Percentiles rank a stretch among this genome's conserved stretches.
Evolutionary conservation across 2,888 invertebrate genomes (phyloP).

Genomic region (Alloplasta piceator): DNA sequence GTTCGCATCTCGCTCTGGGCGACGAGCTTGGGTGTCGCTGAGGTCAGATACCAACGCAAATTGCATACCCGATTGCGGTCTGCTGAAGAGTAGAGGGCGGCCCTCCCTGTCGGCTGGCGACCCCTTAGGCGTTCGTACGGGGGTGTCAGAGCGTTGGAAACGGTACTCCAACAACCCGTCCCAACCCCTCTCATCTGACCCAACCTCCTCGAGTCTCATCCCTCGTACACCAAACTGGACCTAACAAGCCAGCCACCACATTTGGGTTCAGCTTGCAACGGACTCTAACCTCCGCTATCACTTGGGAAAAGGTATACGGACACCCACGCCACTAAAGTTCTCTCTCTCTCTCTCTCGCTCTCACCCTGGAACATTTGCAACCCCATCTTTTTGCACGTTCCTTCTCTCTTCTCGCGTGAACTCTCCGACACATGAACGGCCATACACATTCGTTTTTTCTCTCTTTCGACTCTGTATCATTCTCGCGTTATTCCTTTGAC

Average conservation of each 20-base stretch:
- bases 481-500: neutral
- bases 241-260: slow-evolving; percentile 79
- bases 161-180: slow-evolving; percentile 49
- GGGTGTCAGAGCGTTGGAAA: slow-evolving; percentile 53
- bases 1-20: slow-evolving; percentile 43
- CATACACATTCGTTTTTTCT: neutral
- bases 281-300: slow-evolving; percentile 63
- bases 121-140: slow-evolving; percentile 56
- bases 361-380: slow-evolving; percentile 2
- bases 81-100: slow-evolving; percentile 73
- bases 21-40: slow-evolving; percentile 59
- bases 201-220: slow-evolving; percentile 14
- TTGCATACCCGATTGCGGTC: slow-evolving; percentile 80
- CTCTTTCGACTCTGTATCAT: neutral
- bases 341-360: slow-evolving; percentile 1
- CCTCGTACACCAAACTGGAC: slow-evolving; percentile 75
- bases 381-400: slow-evolving; percentile 37
- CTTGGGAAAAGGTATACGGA: slow-evolving; percentile 67
- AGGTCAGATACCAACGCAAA: slow-evolving; percentile 79
- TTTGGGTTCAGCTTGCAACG: slow-evolving; percentile 75
- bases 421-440: neutral
- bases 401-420: slow-evolving; percentile 18
- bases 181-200: slow-evolving; percentile 46
- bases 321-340: slow-evolving; percentile 1
- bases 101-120: slow-evolving; percentile 58